Conservation (phyloP, 2,888 invertebrate species). For the Catocala nupta region DNA sequence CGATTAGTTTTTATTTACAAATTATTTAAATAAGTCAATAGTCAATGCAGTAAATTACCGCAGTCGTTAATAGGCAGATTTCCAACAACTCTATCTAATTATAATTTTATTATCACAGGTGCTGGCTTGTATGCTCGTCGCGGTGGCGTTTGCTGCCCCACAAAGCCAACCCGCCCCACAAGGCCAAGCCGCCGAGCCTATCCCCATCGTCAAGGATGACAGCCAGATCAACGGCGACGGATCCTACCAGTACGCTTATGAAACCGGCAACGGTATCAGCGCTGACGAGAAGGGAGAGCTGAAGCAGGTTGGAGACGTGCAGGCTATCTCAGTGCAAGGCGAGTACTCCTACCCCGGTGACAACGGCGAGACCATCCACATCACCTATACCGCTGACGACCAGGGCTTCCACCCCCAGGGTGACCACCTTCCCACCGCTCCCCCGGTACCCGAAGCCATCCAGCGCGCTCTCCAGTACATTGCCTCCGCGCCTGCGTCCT, state of each 20-base stretch:
- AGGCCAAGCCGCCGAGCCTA: conserved; percentile 69
- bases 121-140: conserved; percentile 71
- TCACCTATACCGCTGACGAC: conserved; percentile 91
- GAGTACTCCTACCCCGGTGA: conserved; percentile 90
- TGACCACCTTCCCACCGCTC: conserved; percentile 89
- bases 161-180: conserved; percentile 74
- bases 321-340: conserved; percentile 88
- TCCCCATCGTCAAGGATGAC: conserved; percentile 87
- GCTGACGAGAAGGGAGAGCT: conserved; percentile 88
- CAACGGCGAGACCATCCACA: conserved; percentile 88
- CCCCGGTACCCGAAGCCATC: conserved; percentile 91
- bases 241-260: conserved; percentile 88
- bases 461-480: conserved; percentile 84
- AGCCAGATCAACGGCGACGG: conserved; percentile 89
- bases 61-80: not conserved
- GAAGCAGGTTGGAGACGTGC: conserved; percentile 87
- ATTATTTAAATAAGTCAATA: conserved; percentile 39
- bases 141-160: conserved; percentile 74
- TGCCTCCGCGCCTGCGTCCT: conserved; percentile 88
- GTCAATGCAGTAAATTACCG: conserved; percentile 15
- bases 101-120: conserved; percentile 64
- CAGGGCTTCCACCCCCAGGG: conserved; percentile 90
- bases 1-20: conserved; percentile 32
- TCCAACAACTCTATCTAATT: conserved; percentile 9
- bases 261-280: conserved; percentile 90